Base-by-base conservation (phyloP, 2,888 invertebrate genomes). In the Caenorhabditis sinica region DNA sequence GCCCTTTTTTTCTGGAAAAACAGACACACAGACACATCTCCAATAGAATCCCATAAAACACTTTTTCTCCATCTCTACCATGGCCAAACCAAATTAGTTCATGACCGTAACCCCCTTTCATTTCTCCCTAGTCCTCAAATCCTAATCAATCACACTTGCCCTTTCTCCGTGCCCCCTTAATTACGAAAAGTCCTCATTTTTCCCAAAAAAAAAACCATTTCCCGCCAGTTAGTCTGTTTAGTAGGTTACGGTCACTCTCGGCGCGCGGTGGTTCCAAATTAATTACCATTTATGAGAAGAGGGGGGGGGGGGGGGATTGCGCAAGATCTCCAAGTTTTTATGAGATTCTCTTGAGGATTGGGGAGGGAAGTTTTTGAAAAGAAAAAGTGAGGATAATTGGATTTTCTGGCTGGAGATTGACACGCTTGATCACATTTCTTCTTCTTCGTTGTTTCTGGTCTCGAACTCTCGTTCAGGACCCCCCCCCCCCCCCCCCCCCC, bases 381-480 rank as follows among this genome's bases (percentile, higher is more conserved):
- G 17, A 56, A 74, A 66, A 66, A 66, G 58, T 72, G 73, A 51
- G 53, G 58, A 58, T 68, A 76, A 76, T 76, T 76, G 76, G 76
- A 76, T 76, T 76, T n/a, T n/a, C n/a, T n/a, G 45, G 4, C 53
- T 33, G 20, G 63, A 53, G 77, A 71, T 63, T 63, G 77, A 79
- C 77, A 79, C 77, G 77, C 77, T 79, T 71, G 77, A 79, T 79
- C 77, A 79, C 77, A 53, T 75, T 53, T 49, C 28, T 11, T 13
- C n/a, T n/a, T n/a, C n/a, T n/a, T n/a, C n/a, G n/a, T n/a, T 40
- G 8, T 6, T 13, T 40, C 2, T 40, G 40, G 40, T 53, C 56
- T 75, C 45, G 77, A 75, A 75, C 76, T 68, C 65, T 68, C 51
- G 33, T 53, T 51, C 51, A 13, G 23, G 11, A 15, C 23, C 2